Evolutionary conservation across 2,113 vertebrate genomes (phyloP), one percentile per base, ranked within the genome.

Genomic region (Anolis carolinensis): DNA sequence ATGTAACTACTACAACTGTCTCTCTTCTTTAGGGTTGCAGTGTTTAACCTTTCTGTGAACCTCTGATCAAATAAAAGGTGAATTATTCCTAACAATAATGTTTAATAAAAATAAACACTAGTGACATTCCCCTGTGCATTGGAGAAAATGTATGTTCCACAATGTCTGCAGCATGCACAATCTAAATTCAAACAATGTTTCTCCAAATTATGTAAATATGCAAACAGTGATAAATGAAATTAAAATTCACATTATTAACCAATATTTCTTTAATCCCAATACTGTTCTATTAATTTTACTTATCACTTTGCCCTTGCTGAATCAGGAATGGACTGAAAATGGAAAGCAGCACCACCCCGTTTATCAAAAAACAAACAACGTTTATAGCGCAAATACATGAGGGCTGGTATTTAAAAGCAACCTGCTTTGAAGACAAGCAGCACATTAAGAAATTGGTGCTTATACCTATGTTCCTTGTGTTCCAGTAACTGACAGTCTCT

Each of bases 391-490:
- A 68, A 30, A 1, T 48, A 50, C 16, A 59, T 34, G 59, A 55
- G 30, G 11, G 65, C 30, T 68, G 65, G 36, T 75, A 39, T 6
- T 79, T 77, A 32, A 34, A 74, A 88, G 23, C 70, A 80, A n/a
- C 55, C 87, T 65, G n/a, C 44, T 59, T 85, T 44, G 62, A 85
- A 50, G 74, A 90, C 86, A 83, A 10, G 18, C 79, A 86, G 0
- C 85, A 81, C 76, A 81, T 87, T 55, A 88, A 87, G 76, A 86
- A 2, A 93, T 2, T 73, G 87, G 91, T 78, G 63, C 87, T 39
- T 68, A 87, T 97, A 99, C 98, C 99, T 99, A 97, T 99, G 99
- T 93, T 99, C 99, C 93, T 99, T 99, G 96, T 99, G 99, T 72
- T 99, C 98, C 94, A 98, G 95, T 87, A 99, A 96, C 95, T 99